phyloP scores from a whole-genome alignment of 2,888 invertebrate genomes.

The Physocephala rufipes region DNA sequence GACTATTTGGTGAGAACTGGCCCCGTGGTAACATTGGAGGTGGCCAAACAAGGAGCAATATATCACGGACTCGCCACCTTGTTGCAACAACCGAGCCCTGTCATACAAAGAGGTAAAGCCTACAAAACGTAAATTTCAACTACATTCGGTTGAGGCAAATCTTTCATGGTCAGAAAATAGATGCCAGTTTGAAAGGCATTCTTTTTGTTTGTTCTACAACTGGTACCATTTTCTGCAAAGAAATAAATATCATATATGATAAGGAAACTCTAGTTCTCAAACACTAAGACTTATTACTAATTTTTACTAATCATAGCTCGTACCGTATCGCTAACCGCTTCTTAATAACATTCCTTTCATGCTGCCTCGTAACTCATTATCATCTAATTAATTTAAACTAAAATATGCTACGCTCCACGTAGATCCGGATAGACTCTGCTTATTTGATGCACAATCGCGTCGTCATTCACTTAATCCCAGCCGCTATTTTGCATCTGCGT shows the following conservation, averaged over 20 bases:
- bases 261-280: neutral
- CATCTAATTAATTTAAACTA: slow-evolving; percentile 37
- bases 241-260: neutral
- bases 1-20: slow-evolving; percentile 95
- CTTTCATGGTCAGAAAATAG: neutral
- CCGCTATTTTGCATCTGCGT: slow-evolving; percentile 59
- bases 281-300: neutral
- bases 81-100: slow-evolving; percentile 89
- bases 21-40: slow-evolving; percentile 91
- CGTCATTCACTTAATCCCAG: slow-evolving; percentile 53
- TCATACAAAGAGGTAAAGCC: slow-evolving; percentile 76
- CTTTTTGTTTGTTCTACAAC: neutral
- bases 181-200: neutral
- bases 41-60: slow-evolving; percentile 97
- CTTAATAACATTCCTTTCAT: slow-evolving; percentile 48
- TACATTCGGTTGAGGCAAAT: neutral
- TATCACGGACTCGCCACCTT: slow-evolving; percentile 95
- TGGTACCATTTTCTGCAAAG: slow-evolving; percentile 5
- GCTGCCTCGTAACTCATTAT: slow-evolving; percentile 48
- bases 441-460: slow-evolving; percentile 37
- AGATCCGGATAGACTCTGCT: slow-evolving; percentile 41
- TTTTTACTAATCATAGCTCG: slow-evolving; percentile 12
- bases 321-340: slow-evolving; percentile 35
- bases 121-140: neutral
- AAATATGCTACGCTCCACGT: slow-evolving; percentile 18